A percentile compares a stretch with the other conserved stretches of the same genome.
Evolutionary conservation across 2,113 vertebrate genomes (phyloP).

Genomic region (Dolichotis patagonum): DNA sequence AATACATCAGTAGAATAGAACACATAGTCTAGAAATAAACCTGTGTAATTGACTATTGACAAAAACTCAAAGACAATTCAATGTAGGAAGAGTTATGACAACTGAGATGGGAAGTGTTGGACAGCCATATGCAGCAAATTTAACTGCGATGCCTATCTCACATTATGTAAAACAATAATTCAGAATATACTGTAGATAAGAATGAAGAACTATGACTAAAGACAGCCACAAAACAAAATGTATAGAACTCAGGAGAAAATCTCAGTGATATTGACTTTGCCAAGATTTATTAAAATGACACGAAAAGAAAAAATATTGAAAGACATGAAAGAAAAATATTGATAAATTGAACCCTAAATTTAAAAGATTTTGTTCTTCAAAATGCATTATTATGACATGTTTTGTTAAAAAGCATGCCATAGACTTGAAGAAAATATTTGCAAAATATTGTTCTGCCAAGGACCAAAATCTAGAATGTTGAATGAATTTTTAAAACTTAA

Average conservation of each 20-base stretch:
- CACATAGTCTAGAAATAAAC: not conserved
- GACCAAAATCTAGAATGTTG: not conserved
- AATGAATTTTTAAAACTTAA: not conserved
- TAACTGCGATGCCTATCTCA: not conserved
- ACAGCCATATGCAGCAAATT: not conserved
- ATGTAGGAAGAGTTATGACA: not conserved
- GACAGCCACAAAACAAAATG: not conserved
- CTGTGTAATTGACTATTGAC: not conserved
- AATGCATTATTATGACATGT: not conserved
- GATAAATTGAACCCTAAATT: not conserved
- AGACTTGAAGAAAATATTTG: not conserved
- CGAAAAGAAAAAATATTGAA: not conserved
- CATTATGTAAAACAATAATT: not conserved
- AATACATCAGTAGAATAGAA: not conserved
- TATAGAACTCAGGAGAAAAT: not conserved
- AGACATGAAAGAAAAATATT: constrained; percentile 21
- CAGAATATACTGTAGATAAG: not conserved
- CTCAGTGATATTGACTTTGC: not conserved
- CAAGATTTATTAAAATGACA: not conserved
- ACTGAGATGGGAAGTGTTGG: not conserved
- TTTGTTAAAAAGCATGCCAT: not conserved
- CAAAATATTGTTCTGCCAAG: not conserved
- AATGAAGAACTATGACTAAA: not conserved
- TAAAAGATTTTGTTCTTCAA: not conserved
- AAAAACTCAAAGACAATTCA: not conserved